Percentiles rank a stretch among this genome's conserved stretches.
Evolutionary conservation across 2,113 vertebrate species (phyloP).

Genomic region (Numenius arquata): DNA sequence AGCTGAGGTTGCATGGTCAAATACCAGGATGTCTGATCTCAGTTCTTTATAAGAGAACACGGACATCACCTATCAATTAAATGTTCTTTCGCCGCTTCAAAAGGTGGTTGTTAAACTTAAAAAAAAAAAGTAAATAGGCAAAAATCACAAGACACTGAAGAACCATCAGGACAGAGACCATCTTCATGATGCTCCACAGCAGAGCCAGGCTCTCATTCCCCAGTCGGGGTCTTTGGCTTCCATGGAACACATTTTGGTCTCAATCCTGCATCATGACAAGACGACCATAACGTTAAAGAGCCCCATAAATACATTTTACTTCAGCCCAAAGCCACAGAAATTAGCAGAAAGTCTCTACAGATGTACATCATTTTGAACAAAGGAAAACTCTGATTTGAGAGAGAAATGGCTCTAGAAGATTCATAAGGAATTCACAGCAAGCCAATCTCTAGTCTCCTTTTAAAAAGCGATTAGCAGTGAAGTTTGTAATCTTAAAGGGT

Average conservation of each 20-base stretch:
- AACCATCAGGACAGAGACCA: neutral
- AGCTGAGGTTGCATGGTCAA: no score
- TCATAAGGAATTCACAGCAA: neutral
- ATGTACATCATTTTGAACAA: neutral
- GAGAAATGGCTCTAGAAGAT: neutral
- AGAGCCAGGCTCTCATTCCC: neutral
- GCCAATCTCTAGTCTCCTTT: neutral
- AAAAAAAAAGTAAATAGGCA: neutral
- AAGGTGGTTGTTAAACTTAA: neutral
- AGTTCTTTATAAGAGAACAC: neutral
- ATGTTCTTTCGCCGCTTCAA: neutral
- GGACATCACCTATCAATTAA: no score
- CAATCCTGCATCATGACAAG: neutral
- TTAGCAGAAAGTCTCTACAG: neutral
- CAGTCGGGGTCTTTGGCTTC: neutral
- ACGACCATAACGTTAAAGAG: neutral
- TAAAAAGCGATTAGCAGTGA: accelerated
- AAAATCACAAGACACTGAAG: neutral
- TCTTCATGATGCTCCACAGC: neutral
- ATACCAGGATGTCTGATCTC: neutral
- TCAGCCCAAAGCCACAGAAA: neutral
- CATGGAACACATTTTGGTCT: neutral
- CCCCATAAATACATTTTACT: neutral
- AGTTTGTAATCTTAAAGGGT: neutral
- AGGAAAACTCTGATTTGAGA: neutral